Evolutionary conservation across 2,113 vertebrate genomes (phyloP), one percentile per base, ranked within the genome.

Genomic region (Crotalus tigris): DNA sequence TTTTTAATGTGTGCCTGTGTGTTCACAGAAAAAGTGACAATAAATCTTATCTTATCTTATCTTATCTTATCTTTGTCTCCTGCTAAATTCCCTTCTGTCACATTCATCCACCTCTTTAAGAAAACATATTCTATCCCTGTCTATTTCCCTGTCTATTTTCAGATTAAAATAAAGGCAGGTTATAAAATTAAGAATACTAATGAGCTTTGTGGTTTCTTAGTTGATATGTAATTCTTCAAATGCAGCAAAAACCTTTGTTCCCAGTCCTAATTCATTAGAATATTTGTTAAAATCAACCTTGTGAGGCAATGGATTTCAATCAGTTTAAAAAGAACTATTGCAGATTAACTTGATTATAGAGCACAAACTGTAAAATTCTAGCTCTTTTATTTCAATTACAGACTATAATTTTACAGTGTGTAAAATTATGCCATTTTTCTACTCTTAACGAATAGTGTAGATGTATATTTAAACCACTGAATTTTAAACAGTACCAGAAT

Each of bases 401-500:
- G 13, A 39, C 57, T 57, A 54, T 26, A 92, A 33, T 33, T 57
- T 55, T 75, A 7, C 69, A 81, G 7, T 81, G 33, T 81, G 15
- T 44, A 24, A 9, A 19, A 86, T 57, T 21, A 55, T n/a, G 29
- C n/a, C 39, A n/a, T 33, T 19, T 46, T 64, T 87, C 17, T 87
- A n/a, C 17, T 85, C 33, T 64, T 69, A 69, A 51, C 92, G 29
- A 75, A 87, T 5, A 5, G 53, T 44, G 26, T n/a, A 81, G 39
- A 85, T 91, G 46, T 19, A 17, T 13, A 92, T 91, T 33, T 91
- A 88, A 88, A 90, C 2, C 5, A 69, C n/a, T 93, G 93, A 96
- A 96, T 96, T 95, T 97, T 96, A 95, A 97, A 97, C 96, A 98
- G 97, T 97, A 97, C 95, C 97, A 97, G 97, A 97, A 97, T 97